Percentiles rank a stretch among this genome's conserved stretches.
Evolutionary conservation across 2,888 invertebrate genomes (phyloP).

Genomic region (Meta bourneti): DNA sequence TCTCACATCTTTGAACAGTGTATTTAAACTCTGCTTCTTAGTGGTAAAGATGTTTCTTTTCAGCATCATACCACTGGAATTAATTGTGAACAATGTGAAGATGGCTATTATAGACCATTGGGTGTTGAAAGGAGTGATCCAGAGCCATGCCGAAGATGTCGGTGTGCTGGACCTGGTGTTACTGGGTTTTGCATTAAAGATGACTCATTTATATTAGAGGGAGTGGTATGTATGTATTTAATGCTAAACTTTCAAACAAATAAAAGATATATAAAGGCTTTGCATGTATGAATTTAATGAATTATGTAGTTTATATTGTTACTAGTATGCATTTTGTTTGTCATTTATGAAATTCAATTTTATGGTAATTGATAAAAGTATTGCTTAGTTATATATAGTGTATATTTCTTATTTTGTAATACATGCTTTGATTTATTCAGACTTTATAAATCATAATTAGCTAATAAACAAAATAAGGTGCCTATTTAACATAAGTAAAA

Average conservation of each 20-base stretch:
- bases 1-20: too few species aligned
- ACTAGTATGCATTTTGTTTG: too few species aligned
- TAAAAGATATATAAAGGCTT: background rate
- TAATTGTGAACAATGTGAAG: constrained; percentile 93
- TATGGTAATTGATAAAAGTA: background rate
- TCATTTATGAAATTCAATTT: background rate
- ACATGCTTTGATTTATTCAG: background rate
- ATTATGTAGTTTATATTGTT: background rate
- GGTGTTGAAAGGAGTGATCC: constrained; percentile 84
- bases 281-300: background rate
- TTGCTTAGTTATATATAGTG: background rate
- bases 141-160: constrained; percentile 87
- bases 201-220: constrained; percentile 80
- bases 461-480: too few species aligned
- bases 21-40: too few species aligned
- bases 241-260: background rate
- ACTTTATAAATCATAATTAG: too few species aligned
- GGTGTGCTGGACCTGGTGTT: constrained; percentile 86
- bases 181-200: constrained; percentile 85
- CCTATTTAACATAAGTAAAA: too few species aligned
- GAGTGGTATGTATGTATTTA: constrained; percentile 78
- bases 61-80: constrained; percentile 92
- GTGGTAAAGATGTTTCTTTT: background rate
- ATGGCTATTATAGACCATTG: constrained; percentile 88
- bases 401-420: background rate